These are phyloP conservation scores for Ischnura elegans DNA, from an alignment of 2,888 invertebrate genomes.

Conservation along the genomic window DNA sequence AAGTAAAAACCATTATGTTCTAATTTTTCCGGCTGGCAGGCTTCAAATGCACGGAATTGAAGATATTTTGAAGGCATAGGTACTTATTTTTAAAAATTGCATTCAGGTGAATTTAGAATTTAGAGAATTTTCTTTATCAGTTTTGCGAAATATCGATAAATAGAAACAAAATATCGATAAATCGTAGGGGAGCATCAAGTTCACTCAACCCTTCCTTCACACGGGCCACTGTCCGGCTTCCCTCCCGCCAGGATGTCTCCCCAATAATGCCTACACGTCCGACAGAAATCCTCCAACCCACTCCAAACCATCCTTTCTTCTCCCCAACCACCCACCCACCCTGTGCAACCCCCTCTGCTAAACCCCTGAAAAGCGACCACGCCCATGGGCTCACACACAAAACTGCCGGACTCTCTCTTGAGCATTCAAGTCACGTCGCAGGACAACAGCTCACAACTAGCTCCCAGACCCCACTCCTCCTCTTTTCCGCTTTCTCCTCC, in stretches of 20 bases:
- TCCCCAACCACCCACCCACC: constrained; percentile 36
- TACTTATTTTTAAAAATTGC: too few species aligned
- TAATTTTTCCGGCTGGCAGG: too few species aligned
- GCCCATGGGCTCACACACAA: constrained; percentile 32
- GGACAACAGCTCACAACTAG: neutral
- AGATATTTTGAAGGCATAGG: too few species aligned
- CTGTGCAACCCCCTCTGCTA: neutral
- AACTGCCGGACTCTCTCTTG: constrained; percentile 39
- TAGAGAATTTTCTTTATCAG: too few species aligned
- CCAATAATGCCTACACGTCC: constrained; percentile 46
- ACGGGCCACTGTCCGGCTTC: neutral
- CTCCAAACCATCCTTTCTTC: neutral
- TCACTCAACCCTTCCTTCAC: neutral
- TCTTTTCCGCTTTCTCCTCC: neutral
- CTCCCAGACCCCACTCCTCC: neutral
- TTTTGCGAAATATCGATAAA: too few species aligned
- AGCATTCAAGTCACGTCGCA: constrained; percentile 44
- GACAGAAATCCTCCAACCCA: constrained; percentile 29
- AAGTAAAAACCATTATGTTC: too few species aligned
- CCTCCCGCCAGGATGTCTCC: constrained; percentile 43
- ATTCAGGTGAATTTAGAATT: too few species aligned
- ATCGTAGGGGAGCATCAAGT: too few species aligned
- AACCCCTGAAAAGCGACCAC: constrained; percentile 57
- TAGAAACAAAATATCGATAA: too few species aligned
- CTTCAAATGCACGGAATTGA: too few species aligned